phyloP scores from a whole-genome alignment of 2,888 invertebrate genomes.

The Gryllus longicercus region DNA sequence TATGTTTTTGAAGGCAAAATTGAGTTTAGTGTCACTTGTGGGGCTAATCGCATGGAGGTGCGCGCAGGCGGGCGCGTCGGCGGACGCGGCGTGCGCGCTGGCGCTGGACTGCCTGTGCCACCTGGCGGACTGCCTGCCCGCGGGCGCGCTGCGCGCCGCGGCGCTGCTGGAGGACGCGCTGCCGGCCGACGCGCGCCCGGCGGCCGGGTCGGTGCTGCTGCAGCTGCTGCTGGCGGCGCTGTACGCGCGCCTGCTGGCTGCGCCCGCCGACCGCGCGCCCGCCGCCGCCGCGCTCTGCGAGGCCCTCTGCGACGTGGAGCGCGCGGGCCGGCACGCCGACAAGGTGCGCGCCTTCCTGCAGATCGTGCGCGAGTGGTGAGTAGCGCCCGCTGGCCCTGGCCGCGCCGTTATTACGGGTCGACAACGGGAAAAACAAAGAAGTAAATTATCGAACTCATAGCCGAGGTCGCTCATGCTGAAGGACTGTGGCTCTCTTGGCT shows the following conservation, averaged over 20 bases:
- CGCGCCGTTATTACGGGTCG: too few species aligned
- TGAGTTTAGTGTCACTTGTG: too few species aligned
- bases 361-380: slow-evolving; percentile 42
- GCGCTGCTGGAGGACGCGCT: slow-evolving; percentile 63
- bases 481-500: too few species aligned
- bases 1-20: too few species aligned
- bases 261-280: slow-evolving; percentile 28
- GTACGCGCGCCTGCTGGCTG: slow-evolving; percentile 59
- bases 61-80: slow-evolving; percentile 25
- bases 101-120: slow-evolving; percentile 67
- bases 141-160: slow-evolving; percentile 53
- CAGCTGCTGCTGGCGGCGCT: slow-evolving; percentile 67
- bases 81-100: slow-evolving; percentile 54
- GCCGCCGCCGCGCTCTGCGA: slow-evolving; percentile 69
- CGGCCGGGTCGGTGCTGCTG: slow-evolving; percentile 66
- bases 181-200: slow-evolving; percentile 66
- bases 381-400: background rate
- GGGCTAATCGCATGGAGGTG: too few species aligned
- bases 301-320: slow-evolving; percentile 74
- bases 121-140: slow-evolving; percentile 65
- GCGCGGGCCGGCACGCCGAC: slow-evolving; percentile 73
- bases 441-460: too few species aligned
- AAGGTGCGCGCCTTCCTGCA: slow-evolving; percentile 64
- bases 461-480: too few species aligned
- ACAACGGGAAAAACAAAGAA: too few species aligned